These are phyloP conservation scores for Seira ritae DNA, from an alignment of 2,888 invertebrate genomes.

Conservation along the genomic window DNA sequence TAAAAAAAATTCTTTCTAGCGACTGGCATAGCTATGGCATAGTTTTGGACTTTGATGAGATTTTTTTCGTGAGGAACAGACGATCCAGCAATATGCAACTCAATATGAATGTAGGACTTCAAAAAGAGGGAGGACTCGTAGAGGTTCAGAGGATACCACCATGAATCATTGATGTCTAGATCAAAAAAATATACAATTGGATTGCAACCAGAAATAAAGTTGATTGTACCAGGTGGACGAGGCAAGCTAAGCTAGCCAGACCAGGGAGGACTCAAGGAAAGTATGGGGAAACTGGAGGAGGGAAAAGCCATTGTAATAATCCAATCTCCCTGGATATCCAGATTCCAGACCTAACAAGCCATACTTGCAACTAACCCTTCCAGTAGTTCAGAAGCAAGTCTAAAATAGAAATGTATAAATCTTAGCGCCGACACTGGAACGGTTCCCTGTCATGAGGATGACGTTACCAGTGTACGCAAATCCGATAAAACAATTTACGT, in stretches of 20 bases:
- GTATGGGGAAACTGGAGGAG: neutral
- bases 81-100: neutral
- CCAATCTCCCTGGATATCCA: too few relatives aligned
- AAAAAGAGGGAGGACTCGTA: neutral
- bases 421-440: neutral
- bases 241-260: neutral
- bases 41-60: neutral
- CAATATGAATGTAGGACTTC: neutral
- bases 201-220: slow-evolving; percentile 4
- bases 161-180: slow-evolving; percentile 43
- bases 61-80: neutral
- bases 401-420: neutral
- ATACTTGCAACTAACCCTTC: neutral
- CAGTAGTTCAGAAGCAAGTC: neutral
- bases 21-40: too few relatives aligned
- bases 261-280: neutral
- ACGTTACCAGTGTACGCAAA: neutral
- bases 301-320: neutral
- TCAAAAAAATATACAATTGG: slow-evolving; percentile 26
- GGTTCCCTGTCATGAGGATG: neutral
- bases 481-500: neutral
- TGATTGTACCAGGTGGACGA: slow-evolving; percentile 7
- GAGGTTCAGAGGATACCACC: slow-evolving; percentile 1
- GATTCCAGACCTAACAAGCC: neutral
- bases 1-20: too few relatives aligned